A percentile compares a stretch with the other conserved stretches of the same genome.
phyloP scores from a whole-genome alignment of 2,888 invertebrate species.

The Patella depressa region DNA sequence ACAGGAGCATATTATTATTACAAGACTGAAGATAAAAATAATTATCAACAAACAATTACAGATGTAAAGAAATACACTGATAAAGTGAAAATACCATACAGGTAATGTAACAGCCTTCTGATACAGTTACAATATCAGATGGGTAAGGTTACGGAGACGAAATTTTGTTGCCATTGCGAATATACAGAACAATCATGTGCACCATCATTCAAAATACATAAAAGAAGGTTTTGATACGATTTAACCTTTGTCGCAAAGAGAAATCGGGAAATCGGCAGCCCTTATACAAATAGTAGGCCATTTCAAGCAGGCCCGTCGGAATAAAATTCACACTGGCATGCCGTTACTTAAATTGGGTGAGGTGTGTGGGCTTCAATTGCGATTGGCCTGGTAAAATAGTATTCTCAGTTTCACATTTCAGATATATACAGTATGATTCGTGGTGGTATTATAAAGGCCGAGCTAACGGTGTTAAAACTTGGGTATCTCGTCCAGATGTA shows the following conservation, averaged over 20 bases:
- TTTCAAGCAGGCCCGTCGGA: too few species aligned
- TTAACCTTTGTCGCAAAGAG: too few species aligned
- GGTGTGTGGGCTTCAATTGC: neutral
- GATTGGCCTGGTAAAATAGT: neutral
- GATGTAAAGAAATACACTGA: conserved; percentile 46
- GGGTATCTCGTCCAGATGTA: conserved; percentile 36
- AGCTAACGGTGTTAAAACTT: conserved; percentile 40
- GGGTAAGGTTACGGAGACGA: conserved; percentile 33
- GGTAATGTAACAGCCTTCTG: conserved; percentile 36
- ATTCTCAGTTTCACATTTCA: conserved; percentile 21
- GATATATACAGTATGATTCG: conserved; percentile 53
- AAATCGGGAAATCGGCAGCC: too few species aligned
- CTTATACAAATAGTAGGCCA: too few species aligned
- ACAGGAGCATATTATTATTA: conserved; percentile 61
- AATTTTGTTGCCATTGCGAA: too few species aligned
- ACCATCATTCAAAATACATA: too few species aligned
- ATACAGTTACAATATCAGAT: conserved; percentile 44
- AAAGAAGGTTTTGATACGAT: too few species aligned
- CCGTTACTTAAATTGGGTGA: too few species aligned
- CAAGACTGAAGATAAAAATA: conserved; percentile 48
- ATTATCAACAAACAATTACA: conserved; percentile 51
- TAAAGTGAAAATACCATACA: conserved; percentile 45
- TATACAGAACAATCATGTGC: too few species aligned
- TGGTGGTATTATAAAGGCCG: conserved; percentile 51
- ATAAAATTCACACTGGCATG: too few species aligned